Evolutionary conservation across 2,113 vertebrate genomes (phyloP).

Genomic region (Prochilodus magdalenae): DNA sequence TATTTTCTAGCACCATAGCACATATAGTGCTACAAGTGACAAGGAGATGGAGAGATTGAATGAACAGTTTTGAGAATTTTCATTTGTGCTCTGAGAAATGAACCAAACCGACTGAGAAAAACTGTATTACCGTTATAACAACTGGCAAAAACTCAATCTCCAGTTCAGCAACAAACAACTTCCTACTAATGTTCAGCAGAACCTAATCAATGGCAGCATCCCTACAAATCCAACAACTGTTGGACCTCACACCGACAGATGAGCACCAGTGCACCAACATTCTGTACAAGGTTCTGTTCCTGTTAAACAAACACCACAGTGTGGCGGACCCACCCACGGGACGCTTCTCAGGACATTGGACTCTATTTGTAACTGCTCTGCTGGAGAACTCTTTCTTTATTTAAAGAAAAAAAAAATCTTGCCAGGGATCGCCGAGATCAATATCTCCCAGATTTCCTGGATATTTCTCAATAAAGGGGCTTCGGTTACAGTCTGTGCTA

Average conservation of each 20-base stretch:
- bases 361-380: constrained; percentile 58
- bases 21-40: too few species aligned
- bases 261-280: neutral
- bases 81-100: too few species aligned
- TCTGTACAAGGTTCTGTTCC: constrained; percentile 13
- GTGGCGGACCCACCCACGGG: constrained; percentile 55
- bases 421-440: constrained; percentile 37
- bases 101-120: too few species aligned
- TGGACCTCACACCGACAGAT: neutral
- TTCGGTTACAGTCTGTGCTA: neutral
- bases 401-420: constrained; percentile 48
- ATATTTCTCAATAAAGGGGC: constrained; percentile 44
- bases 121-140: too few species aligned
- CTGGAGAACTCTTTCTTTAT: constrained; percentile 50
- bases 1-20: too few species aligned
- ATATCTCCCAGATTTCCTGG: constrained; percentile 33
- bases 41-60: too few species aligned
- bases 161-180: too few species aligned
- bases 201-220: too few species aligned
- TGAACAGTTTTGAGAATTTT: too few species aligned
- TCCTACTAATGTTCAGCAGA: too few species aligned
- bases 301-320: constrained; percentile 28
- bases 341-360: constrained; percentile 40
- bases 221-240: too few species aligned
- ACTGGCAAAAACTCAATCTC: too few species aligned